Conservation (phyloP, 2,113 vertebrate genomes). For the Tetraodon nigroviridis region DNA sequence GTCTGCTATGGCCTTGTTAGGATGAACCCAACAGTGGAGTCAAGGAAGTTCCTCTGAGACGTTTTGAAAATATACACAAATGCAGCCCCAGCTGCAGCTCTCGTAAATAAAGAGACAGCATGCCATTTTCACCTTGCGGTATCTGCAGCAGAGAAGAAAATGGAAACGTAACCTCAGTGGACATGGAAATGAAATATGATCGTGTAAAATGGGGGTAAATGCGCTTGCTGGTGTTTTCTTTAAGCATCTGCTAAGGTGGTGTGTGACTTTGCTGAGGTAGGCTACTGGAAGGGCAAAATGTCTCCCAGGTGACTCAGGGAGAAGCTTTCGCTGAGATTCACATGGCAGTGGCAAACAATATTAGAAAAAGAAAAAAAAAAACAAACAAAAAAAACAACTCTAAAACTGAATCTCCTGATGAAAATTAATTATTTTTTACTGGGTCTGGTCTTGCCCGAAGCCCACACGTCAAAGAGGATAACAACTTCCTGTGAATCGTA, state of each 20-base stretch:
- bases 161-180: constrained; percentile 60
- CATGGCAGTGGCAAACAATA: neutral
- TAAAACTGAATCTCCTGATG: constrained; percentile 21
- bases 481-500: constrained; percentile 20
- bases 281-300: constrained; percentile 62
- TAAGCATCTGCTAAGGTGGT: constrained; percentile 67
- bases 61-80: constrained; percentile 51
- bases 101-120: constrained; percentile 64
- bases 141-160: constrained; percentile 56
- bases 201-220: constrained; percentile 69
- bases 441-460: neutral
- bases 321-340: constrained; percentile 39
- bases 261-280: constrained; percentile 68
- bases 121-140: constrained; percentile 55
- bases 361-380: no score
- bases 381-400: constrained; percentile 9
- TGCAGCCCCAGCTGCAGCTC: constrained; percentile 43
- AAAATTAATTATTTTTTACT: constrained; percentile 29
- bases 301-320: constrained; percentile 57
- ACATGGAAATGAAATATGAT: constrained; percentile 68
- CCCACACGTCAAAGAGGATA: constrained; percentile 19
- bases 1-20: constrained; percentile 63
- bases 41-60: constrained; percentile 59
- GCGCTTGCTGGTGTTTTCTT: constrained; percentile 65
- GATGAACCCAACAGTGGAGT: constrained; percentile 59